Evolutionary conservation across 2,797 vertebrate species (phyloP).

Genomic region (Glyptemys insculpta): DNA sequence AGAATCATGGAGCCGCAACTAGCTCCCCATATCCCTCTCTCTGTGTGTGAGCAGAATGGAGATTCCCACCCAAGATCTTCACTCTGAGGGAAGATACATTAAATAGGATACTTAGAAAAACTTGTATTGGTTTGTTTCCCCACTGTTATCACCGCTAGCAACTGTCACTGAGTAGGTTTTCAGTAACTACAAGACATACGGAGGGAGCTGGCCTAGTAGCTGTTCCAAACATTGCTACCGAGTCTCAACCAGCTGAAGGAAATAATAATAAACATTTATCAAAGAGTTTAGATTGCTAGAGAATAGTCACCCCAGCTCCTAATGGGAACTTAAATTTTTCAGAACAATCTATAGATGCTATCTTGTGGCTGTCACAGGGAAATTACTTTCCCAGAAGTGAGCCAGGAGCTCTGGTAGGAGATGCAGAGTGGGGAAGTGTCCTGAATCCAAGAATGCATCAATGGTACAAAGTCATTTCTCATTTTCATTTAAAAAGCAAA

Average conservation of each 20-base stretch:
- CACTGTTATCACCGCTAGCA: neutral
- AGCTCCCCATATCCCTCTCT: neutral
- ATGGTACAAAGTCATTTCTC: conserved; percentile 49
- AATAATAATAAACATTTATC: conserved; percentile 60
- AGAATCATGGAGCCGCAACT: neutral
- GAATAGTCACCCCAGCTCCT: conserved; percentile 1
- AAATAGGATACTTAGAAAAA: conserved; percentile 1
- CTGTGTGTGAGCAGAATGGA: neutral
- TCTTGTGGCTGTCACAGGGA: conserved; percentile 67
- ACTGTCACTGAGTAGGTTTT: conserved; percentile 7
- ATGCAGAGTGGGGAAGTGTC: conserved; percentile 34
- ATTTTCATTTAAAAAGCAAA: conserved; percentile 27
- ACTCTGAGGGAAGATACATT: neutral
- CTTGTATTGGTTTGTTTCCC: neutral
- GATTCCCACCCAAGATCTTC: neutral
- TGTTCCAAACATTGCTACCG: conserved; percentile 8
- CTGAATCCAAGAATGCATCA: conserved; percentile 46
- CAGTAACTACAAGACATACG: conserved; percentile 37
- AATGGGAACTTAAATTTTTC: conserved; percentile 70
- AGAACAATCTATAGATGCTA: conserved; percentile 62
- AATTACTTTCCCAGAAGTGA: conserved; percentile 66
- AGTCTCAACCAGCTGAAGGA: conserved; percentile 13
- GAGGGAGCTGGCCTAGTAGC: neutral
- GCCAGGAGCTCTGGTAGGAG: conserved; percentile 49
- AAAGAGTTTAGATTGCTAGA: conserved; percentile 51